Conservation (phyloP, 2,113 vertebrate genomes). For the Chrysemys picta region DNA sequence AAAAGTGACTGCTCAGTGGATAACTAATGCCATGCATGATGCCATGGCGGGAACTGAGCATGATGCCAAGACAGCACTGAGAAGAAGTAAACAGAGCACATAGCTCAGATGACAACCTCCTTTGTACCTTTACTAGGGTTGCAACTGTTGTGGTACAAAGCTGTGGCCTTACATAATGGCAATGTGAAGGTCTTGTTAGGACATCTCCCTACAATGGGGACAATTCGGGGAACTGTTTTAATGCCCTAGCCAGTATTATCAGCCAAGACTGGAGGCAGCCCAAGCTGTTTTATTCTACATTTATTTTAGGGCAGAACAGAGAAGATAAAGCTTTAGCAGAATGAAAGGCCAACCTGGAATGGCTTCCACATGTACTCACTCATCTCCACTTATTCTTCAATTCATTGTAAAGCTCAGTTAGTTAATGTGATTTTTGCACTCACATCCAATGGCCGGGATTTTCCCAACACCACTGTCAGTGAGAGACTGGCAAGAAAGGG, state of each 20-base stretch:
- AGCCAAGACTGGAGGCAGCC: not conserved
- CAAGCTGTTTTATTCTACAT: not conserved
- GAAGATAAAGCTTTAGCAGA: not conserved
- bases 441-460: not conserved
- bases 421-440: not conserved
- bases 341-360: not conserved
- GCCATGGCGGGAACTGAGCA: not conserved
- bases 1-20: not conserved
- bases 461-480: not conserved
- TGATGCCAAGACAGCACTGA: not conserved
- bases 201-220: not conserved
- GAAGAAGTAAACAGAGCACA: not conserved
- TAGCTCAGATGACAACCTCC: not conserved
- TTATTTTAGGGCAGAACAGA: not conserved
- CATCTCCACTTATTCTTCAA: not conserved
- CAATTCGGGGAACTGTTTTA: not conserved
- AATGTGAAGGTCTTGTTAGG: not conserved
- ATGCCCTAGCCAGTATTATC: not conserved
- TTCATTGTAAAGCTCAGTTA: not conserved
- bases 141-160: not conserved
- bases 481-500: not conserved
- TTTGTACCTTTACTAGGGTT: not conserved
- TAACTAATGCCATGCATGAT: not conserved
- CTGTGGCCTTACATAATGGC: not conserved
- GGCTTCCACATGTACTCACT: not conserved